These are phyloP conservation scores for Enteromius anoplus DNA, from an alignment of 2,797 vertebrate species.

Conservation along the genomic window DNA sequence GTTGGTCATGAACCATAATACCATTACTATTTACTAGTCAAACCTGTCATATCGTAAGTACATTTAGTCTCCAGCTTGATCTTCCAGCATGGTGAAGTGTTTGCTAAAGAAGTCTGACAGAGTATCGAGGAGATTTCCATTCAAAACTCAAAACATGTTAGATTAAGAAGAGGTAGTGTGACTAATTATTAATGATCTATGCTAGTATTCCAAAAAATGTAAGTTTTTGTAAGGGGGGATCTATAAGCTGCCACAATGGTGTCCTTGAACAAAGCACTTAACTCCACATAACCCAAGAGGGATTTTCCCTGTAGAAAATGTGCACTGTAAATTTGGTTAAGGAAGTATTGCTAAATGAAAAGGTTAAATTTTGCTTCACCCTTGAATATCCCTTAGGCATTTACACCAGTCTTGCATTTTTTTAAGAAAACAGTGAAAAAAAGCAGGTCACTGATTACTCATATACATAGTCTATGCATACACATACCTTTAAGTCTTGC, in stretches of 20 bases:
- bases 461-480: background rate
- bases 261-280: slow-evolving; percentile 16
- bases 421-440: background rate
- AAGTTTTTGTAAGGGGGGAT: background rate
- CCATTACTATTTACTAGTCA: background rate
- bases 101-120: background rate
- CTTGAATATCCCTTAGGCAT: background rate
- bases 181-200: slow-evolving; percentile 22
- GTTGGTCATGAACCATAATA: background rate
- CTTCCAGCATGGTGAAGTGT: background rate
- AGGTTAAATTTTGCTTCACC: background rate
- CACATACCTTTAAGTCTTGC: slow-evolving; percentile 4
- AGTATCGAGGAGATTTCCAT: background rate
- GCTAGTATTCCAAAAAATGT: background rate
- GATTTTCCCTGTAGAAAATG: slow-evolving; percentile 7
- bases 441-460: slow-evolving; percentile 7
- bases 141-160: background rate
- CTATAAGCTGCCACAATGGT: slow-evolving; percentile 21
- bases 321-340: slow-evolving; percentile 8
- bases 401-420: background rate
- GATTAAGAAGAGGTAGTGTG: background rate
- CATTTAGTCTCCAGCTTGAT: background rate
- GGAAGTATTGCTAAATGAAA: slow-evolving; percentile 7
- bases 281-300: background rate
- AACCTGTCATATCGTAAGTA: background rate